Conservation (phyloP, 2,113 vertebrate species). For the Coregonus clupeaformis region DNA sequence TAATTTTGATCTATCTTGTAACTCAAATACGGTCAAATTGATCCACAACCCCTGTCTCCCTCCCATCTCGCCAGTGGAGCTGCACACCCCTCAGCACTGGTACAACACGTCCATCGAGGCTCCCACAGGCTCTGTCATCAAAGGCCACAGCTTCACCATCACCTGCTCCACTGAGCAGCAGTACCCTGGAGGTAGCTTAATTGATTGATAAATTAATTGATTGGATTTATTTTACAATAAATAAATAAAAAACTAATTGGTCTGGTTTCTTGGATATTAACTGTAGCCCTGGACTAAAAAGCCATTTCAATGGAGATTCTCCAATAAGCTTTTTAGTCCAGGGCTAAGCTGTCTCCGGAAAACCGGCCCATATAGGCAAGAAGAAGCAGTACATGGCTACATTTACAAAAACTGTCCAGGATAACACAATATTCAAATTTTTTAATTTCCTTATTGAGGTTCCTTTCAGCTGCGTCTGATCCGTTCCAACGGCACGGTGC, state of each 20-base stretch:
- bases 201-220: too few species aligned
- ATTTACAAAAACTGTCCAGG: too few species aligned
- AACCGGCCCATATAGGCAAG: too few species aligned
- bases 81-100: constrained; percentile 75
- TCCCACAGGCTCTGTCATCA: constrained; percentile 65
- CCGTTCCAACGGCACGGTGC: constrained; percentile 71
- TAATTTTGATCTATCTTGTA: not conserved
- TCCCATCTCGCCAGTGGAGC: constrained; percentile 60
- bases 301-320: too few species aligned
- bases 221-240: too few species aligned
- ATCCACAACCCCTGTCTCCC: not conserved
- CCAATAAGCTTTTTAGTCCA: too few species aligned
- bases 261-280: too few species aligned
- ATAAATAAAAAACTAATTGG: too few species aligned
- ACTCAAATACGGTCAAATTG: not conserved
- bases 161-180: constrained; percentile 70
- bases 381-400: too few species aligned
- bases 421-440: too few species aligned
- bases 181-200: constrained; percentile 56
- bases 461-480: constrained; percentile 76
- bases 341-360: too few species aligned
- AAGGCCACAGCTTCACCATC: constrained; percentile 72
- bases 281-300: too few species aligned
- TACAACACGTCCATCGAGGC: constrained; percentile 71
- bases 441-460: constrained; percentile 33